phyloP scores from a whole-genome alignment of 2,113 vertebrate genomes.

The Limanda limanda region DNA sequence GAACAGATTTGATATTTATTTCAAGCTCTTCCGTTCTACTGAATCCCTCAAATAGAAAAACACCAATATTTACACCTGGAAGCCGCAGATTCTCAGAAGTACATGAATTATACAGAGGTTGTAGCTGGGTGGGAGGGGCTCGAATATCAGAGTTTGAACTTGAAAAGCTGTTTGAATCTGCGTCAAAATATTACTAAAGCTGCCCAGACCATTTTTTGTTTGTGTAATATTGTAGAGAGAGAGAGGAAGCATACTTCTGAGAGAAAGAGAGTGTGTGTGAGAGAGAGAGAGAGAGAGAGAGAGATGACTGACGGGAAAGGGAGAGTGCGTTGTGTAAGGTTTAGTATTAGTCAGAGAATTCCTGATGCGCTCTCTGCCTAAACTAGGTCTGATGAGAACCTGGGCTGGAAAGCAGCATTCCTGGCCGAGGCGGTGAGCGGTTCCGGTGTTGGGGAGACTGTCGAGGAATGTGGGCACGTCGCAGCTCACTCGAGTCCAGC shows the following conservation, averaged over 20 bases:
- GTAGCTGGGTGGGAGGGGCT: not conserved
- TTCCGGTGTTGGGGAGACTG: slow-evolving; percentile 73
- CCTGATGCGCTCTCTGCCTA: slow-evolving; percentile 46
- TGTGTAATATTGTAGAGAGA: not conserved
- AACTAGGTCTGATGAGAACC: slow-evolving; percentile 65
- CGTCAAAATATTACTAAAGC: slow-evolving; percentile 44
- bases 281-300: not conserved
- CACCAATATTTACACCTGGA: not conserved
- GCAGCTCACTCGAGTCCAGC: slow-evolving; percentile 50
- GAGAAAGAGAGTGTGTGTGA: not conserved
- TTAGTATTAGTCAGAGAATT: slow-evolving; percentile 54
- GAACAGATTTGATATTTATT: not conserved
- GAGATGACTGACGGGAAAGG: slow-evolving; percentile 39
- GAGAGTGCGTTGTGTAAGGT: slow-evolving; percentile 41
- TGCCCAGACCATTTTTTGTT: not conserved
- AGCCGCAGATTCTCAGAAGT: not conserved
- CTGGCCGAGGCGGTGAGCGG: slow-evolving; percentile 60
- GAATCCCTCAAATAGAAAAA: not conserved
- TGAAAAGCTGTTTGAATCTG: slow-evolving; percentile 36
- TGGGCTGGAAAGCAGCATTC: slow-evolving; percentile 71
- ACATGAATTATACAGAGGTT: not conserved
- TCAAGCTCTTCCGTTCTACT: too few species aligned
- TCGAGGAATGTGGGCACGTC: slow-evolving; percentile 72
- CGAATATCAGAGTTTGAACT: slow-evolving; percentile 10
- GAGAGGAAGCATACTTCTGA: not conserved